Base-by-base conservation (phyloP, 2,797 vertebrate species). In the Phalanger gymnotis region DNA sequence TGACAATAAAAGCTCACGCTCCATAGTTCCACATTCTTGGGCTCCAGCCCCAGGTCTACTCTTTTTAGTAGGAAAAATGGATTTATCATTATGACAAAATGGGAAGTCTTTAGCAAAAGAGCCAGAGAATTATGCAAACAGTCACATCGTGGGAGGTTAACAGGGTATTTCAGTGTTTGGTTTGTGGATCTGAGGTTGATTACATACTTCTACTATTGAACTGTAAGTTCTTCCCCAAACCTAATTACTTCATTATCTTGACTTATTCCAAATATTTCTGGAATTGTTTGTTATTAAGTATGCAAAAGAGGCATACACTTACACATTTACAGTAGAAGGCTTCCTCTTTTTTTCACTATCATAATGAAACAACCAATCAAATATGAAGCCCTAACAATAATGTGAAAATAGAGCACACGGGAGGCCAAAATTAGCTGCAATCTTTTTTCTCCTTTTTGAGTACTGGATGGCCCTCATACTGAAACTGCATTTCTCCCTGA, bases 311-410 rank as follows among this genome's bases (percentile, higher is more conserved):
- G 4, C 58, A 96, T 94, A 93, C 40, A 89, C 94, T 93, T 51
- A 91, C 3, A 94, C 53, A 96, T 95, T 56, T 93, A 96, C 0
- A 52, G 95, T 25, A 95, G 96, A 94, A 53, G 81, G 6, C 12
- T 1, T 30, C 53, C 57, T 89, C 56, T 95, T 53, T 53, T 95
- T 97, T 97, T 51, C 54, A 27, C 96, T 94, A 94, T 9, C 73
- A 28, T 81, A 96, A 96, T 91, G 93, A 93, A 97, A 90, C 13
- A 94, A 94, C 90, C 92, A 97, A 96, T 51, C 73, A 94, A 22
- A 0, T 27, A 89, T 6, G n/a, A 55, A 34, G 22, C 91, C 92
- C 1, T 95, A 95, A 93, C 14, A 95, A 25, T 94, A 95, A 87
- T n/a, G 19, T 7, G 22, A 94, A 96, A 96, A 93, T 1, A 93